Percentiles rank a stretch among this genome's conserved stretches.
phyloP scores from a whole-genome alignment of 92 coral and sea anemone species.

The Zoanthus sansibaricus region DNA sequence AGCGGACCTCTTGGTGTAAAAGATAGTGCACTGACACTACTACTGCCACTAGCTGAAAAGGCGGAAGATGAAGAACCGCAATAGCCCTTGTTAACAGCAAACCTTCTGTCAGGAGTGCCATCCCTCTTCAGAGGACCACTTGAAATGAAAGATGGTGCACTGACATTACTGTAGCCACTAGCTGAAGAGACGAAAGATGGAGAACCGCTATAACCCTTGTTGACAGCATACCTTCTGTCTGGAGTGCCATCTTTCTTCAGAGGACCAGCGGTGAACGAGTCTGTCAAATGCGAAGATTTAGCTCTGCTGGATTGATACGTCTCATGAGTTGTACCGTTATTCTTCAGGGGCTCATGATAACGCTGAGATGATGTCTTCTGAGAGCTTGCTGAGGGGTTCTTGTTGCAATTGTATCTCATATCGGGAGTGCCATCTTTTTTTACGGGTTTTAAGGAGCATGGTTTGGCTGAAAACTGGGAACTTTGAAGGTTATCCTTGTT shows the following conservation, averaged over 20 bases:
- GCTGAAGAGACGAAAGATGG: not conserved
- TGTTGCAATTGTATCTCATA: not conserved
- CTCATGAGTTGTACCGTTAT: not conserved
- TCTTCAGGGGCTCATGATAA: not conserved
- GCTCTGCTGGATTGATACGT: not conserved
- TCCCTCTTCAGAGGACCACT: not conserved
- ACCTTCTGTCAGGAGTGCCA: not conserved
- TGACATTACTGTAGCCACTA: not conserved
- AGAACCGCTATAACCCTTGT: not conserved
- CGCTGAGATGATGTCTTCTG: not conserved
- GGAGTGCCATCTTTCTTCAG: constrained; percentile 58
- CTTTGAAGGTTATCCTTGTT: too few relatives aligned
- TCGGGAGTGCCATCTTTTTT: not conserved
- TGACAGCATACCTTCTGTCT: constrained; percentile 51
- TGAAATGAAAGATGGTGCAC: not conserved
- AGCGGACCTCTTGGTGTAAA: constrained; percentile 11
- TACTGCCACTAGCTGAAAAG: not conserved
- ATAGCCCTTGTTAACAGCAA: not conserved
- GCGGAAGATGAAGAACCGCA: not conserved
- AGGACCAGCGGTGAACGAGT: constrained; percentile 10
- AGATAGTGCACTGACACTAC: not conserved
- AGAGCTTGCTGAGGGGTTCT: not conserved
- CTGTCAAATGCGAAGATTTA: not conserved
- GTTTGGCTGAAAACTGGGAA: too few relatives aligned
- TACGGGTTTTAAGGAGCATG: not conserved